Evolutionary conservation across 2,888 invertebrate species (phyloP).

Genomic region (Ormyrus labotus): DNA sequence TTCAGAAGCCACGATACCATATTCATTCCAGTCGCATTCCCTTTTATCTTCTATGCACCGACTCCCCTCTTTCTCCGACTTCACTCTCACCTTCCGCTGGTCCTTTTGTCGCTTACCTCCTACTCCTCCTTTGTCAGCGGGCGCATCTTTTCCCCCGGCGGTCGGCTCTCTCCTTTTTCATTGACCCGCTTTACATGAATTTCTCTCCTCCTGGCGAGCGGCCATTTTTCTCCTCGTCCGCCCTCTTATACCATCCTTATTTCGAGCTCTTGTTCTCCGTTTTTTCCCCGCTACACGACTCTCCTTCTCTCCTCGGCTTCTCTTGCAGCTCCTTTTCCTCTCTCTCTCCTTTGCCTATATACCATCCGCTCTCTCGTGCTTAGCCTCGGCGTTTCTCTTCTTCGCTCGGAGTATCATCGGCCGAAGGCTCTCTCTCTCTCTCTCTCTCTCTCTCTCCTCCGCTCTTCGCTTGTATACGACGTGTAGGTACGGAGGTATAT

Average conservation of each 20-base stretch:
- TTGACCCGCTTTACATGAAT: constrained; percentile 47
- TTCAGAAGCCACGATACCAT: constrained; percentile 9
- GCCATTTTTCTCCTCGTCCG: constrained; percentile 25
- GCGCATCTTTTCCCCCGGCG: neutral
- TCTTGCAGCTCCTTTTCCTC: constrained; percentile 43
- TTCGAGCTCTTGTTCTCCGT: constrained; percentile 41
- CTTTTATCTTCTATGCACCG: neutral
- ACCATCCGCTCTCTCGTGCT: neutral
- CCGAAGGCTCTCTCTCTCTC: neutral
- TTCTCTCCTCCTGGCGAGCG: constrained; percentile 38
- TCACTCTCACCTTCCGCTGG: too few relatives aligned
- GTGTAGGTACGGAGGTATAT: neutral
- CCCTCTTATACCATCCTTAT: constrained; percentile 36
- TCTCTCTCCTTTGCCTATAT: constrained; percentile 36
- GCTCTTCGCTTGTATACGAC: neutral
- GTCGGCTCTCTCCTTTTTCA: constrained; percentile 30
- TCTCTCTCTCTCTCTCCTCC: neutral
- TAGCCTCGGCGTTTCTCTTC: neutral
- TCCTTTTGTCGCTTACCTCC: neutral
- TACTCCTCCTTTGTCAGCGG: constrained; percentile 34
- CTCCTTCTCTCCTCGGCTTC: constrained; percentile 35
- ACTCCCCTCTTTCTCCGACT: neutral
- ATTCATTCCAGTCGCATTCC: constrained; percentile 42
- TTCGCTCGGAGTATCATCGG: constrained; percentile 20
- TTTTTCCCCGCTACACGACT: constrained; percentile 46